These are phyloP conservation scores for Drosophila imparisetae DNA, from an alignment of 2,888 invertebrate species.

Conservation along the genomic window DNA sequence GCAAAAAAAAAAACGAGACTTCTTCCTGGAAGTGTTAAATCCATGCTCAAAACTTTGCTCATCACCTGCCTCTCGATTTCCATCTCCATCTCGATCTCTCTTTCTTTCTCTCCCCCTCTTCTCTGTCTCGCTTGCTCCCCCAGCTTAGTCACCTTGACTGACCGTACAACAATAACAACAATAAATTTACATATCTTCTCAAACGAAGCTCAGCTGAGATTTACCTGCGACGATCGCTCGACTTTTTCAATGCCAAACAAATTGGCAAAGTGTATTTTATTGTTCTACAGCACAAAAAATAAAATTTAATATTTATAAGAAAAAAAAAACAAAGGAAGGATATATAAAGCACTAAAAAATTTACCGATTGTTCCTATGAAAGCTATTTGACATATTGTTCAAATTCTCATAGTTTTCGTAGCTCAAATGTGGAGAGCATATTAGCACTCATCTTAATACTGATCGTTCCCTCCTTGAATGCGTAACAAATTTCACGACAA, in stretches of 20 bases:
- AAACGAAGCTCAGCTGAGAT: constrained; percentile 25
- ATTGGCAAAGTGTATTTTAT: constrained; percentile 36
- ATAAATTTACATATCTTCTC: constrained; percentile 59
- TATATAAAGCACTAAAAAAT: not conserved
- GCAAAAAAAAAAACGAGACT: constrained; percentile 46
- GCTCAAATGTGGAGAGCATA: not conserved
- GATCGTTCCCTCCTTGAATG: not conserved
- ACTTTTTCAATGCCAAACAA: constrained; percentile 30
- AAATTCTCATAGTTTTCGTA: not conserved
- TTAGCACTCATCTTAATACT: not conserved
- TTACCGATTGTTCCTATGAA: not conserved
- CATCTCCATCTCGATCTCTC: constrained; percentile 7
- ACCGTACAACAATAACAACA: constrained; percentile 57
- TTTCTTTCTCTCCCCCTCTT: constrained; percentile 27
- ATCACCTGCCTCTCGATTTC: constrained; percentile 56
- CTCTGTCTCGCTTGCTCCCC: constrained; percentile 17
- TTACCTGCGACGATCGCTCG: constrained; percentile 27
- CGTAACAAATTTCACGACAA: not conserved
- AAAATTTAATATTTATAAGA: constrained; percentile 13
- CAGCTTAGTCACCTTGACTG: constrained; percentile 71
- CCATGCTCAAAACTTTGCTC: constrained; percentile 31
- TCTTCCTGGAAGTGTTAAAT: constrained; percentile 74
- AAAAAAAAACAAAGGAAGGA: not conserved
- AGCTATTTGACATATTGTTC: not conserved
- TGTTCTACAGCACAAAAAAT: not conserved